These are phyloP conservation scores for Cathartes aura DNA, from an alignment of 2,113 vertebrate genomes.

Conservation along the genomic window DNA sequence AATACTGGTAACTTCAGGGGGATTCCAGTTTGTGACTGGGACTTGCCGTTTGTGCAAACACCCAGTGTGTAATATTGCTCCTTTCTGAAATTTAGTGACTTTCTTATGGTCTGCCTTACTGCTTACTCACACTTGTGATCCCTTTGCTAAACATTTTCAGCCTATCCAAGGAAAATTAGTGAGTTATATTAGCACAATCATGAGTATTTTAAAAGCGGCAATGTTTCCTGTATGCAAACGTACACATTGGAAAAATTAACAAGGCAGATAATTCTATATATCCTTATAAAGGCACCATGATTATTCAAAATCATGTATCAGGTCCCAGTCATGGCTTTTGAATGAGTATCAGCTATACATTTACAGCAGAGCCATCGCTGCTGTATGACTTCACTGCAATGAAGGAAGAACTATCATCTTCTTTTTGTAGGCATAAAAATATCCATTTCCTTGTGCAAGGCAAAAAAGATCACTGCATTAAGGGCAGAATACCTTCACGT, in stretches of 20 bases:
- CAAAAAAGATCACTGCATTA: neutral
- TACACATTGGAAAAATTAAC: fast-evolving
- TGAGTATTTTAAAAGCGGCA: neutral
- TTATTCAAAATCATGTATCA: neutral
- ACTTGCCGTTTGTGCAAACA: neutral
- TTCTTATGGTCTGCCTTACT: neutral
- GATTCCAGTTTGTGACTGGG: neutral
- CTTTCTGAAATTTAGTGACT: neutral
- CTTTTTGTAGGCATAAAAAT: neutral
- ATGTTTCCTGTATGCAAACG: neutral
- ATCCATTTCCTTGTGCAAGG: neutral
- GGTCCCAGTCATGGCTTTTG: neutral
- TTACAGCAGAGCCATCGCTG: neutral
- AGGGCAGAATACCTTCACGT: neutral
- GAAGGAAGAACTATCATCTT: neutral
- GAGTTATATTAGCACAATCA: neutral
- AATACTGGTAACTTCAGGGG: neutral
- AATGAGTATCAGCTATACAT: neutral
- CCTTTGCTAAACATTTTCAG: neutral
- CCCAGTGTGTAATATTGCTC: fast-evolving
- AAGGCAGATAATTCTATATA: neutral
- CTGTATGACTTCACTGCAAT: neutral
- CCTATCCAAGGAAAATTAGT: neutral
- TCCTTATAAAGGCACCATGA: neutral
- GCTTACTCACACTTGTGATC: neutral